phyloP scores from a whole-genome alignment of 2,113 vertebrate genomes.

The Paedocypris sp. region DNA sequence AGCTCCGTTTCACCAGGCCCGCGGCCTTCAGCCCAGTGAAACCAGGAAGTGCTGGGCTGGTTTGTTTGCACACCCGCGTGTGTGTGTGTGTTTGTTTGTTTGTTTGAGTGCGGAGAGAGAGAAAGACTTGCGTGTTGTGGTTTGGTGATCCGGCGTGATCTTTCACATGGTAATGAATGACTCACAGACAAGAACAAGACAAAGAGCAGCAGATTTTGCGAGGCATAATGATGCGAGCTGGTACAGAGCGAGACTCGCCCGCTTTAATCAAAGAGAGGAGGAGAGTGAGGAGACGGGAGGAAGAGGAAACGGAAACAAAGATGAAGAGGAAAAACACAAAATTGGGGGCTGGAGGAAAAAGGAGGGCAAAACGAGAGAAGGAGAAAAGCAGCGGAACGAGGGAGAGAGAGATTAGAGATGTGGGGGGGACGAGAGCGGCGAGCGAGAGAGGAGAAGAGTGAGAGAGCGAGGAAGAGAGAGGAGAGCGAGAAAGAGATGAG shows the following conservation, averaged over 20 bases:
- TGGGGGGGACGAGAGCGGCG: too few species aligned
- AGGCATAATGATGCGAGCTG: neutral
- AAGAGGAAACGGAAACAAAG: neutral
- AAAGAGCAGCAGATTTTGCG: slow-evolving; percentile 18
- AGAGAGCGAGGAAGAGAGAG: too few species aligned
- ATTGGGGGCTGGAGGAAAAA: too few species aligned
- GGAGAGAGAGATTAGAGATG: too few species aligned
- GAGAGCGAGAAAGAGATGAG: too few species aligned
- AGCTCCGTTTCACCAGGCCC: slow-evolving; percentile 5
- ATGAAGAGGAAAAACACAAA: neutral
- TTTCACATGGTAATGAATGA: slow-evolving; percentile 23
- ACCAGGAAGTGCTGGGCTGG: neutral
- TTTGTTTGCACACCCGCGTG: neutral
- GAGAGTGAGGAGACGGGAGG: neutral
- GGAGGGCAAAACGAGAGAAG: neutral
- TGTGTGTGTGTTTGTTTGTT: slow-evolving; percentile 6
- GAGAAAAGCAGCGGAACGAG: neutral
- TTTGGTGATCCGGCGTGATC: slow-evolving; percentile 3
- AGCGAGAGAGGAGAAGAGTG: too few species aligned
- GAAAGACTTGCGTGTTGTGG: neutral
- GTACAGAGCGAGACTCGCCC: neutral
- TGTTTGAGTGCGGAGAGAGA: slow-evolving; percentile 5
- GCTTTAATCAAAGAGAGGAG: slow-evolving; percentile 28
- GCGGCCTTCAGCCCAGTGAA: neutral
- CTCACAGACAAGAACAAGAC: slow-evolving; percentile 19